These are phyloP conservation scores for Drosophila picticornis DNA, from an alignment of 2,888 invertebrate genomes.

Conservation along the genomic window DNA sequence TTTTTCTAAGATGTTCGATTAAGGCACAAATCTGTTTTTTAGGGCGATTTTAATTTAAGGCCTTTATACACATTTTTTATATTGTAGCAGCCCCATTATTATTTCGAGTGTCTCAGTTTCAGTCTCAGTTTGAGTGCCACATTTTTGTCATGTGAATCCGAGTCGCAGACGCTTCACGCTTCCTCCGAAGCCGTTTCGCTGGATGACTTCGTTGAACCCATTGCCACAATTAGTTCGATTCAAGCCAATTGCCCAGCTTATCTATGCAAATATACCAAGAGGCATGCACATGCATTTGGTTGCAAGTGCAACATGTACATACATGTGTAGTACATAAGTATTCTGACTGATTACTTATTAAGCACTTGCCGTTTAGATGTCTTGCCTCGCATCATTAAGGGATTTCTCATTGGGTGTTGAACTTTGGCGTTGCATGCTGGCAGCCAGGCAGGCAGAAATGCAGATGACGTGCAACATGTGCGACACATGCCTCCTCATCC, in stretches of 20 bases:
- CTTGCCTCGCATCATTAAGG: conserved; percentile 61
- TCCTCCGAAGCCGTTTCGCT: conserved; percentile 18
- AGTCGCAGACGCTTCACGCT: conserved; percentile 9
- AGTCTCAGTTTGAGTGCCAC: conserved; percentile 18
- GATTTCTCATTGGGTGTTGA: conserved; percentile 74
- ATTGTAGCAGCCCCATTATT: background rate
- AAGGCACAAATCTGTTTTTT: background rate
- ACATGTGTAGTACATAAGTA: conserved; percentile 6
- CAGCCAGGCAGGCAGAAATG: conserved; percentile 5
- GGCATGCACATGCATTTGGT: background rate
- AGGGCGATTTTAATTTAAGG: background rate
- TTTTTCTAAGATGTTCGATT: background rate
- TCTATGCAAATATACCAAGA: conserved; percentile 24
- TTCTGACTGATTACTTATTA: conserved; percentile 73
- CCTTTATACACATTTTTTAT: background rate
- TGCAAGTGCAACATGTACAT: conserved; percentile 5
- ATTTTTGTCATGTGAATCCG: conserved; percentile 61
- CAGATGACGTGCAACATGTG: conserved; percentile 60
- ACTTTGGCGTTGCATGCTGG: conserved; percentile 48
- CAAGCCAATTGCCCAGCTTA: conserved; percentile 26
- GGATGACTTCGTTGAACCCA: conserved; percentile 11
- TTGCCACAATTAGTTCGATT: conserved; percentile 43
- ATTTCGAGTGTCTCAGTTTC: conserved; percentile 1
- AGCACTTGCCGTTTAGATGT: conserved; percentile 62
- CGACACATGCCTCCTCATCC: conserved; percentile 63